Evolutionary conservation across 1,140 invertebrate species (phyloP).

Genomic region (Drosophila elegans): DNA sequence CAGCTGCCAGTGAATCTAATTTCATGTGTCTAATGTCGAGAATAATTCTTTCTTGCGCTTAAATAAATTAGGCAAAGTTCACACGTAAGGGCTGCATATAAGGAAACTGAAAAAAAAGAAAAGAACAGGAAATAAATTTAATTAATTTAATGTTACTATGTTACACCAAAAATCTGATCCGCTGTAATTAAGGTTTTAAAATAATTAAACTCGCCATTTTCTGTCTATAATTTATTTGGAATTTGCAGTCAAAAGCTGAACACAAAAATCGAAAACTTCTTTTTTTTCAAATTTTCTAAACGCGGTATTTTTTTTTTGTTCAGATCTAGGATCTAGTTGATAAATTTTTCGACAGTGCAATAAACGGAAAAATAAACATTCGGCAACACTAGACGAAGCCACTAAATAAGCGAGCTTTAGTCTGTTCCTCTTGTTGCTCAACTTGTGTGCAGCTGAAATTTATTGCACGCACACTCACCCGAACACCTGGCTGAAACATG

Average conservation of each 20-base stretch:
- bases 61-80: constrained; percentile 63
- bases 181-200: neutral
- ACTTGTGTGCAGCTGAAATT: constrained; percentile 64
- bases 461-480: constrained; percentile 40
- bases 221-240: too few species aligned
- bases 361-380: constrained; percentile 17
- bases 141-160: too few species aligned
- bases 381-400: constrained; percentile 27
- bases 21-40: constrained; percentile 43
- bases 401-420: constrained; percentile 61
- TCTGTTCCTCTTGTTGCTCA: constrained; percentile 29
- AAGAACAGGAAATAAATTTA: neutral
- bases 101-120: neutral
- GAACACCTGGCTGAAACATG: constrained; percentile 43
- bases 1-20: constrained; percentile 34
- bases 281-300: too few species aligned
- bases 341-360: constrained; percentile 1
- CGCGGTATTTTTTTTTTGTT: too few species aligned
- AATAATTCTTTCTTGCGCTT: constrained; percentile 40
- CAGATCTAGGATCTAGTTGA: neutral
- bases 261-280: too few species aligned
- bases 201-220: too few species aligned
- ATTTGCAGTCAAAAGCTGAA: too few species aligned
- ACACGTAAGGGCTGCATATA: constrained; percentile 22
- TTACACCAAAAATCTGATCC: too few species aligned